Percentiles rank a stretch among this genome's conserved stretches.
Conservation (phyloP, 2,888 invertebrate species). For the Cerastoderma edule region DNA sequence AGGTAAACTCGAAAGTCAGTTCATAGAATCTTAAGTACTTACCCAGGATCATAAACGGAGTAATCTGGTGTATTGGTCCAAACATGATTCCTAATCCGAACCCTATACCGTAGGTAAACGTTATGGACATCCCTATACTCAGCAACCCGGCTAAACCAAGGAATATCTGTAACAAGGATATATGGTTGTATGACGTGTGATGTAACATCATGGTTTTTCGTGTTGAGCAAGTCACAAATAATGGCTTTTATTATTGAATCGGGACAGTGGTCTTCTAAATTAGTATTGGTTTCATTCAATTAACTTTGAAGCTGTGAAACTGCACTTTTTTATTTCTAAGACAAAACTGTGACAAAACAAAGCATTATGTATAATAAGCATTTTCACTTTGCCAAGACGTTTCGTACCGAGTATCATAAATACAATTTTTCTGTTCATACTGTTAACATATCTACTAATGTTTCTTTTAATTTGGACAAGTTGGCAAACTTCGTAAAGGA, state of each 20-base stretch:
- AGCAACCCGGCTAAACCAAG: slow-evolving; percentile 89
- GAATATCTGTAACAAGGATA: slow-evolving; percentile 85
- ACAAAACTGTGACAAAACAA: too few species aligned
- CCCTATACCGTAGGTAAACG: slow-evolving; percentile 89
- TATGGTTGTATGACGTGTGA: background rate
- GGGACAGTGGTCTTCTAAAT: background rate
- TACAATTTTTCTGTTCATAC: too few species aligned
- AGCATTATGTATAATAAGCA: too few species aligned
- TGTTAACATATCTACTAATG: too few species aligned
- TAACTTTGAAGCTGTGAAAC: background rate
- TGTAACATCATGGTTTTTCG: background rate
- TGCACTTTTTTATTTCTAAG: background rate
- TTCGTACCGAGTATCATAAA: too few species aligned
- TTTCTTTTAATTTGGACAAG: too few species aligned
- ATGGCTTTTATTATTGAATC: background rate
- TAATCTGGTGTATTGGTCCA: slow-evolving; percentile 92
- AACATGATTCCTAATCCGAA: slow-evolving; percentile 89
- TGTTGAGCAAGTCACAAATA: background rate
- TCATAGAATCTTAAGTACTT: too few species aligned
- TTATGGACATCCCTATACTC: slow-evolving; percentile 90
- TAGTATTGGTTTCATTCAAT: background rate
- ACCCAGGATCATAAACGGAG: slow-evolving; percentile 92
- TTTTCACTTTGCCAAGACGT: too few species aligned
- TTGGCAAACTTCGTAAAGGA: too few species aligned
- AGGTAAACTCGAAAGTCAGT: too few species aligned